A percentile compares a stretch with the other conserved stretches of the same genome.
phyloP scores from a whole-genome alignment of 2,888 invertebrate genomes.

The Standfussiana lucernea region DNA sequence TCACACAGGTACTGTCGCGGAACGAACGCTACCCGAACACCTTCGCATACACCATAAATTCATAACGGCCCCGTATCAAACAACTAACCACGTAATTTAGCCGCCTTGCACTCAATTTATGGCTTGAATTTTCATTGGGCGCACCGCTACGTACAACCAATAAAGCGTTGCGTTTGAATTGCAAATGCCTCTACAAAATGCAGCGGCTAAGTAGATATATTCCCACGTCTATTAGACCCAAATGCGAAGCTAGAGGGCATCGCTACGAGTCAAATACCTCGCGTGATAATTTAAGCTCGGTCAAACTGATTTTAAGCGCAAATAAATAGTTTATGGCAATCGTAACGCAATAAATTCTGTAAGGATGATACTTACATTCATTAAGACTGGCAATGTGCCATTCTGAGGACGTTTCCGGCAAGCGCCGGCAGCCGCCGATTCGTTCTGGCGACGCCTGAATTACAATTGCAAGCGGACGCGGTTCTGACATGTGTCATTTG shows the following conservation, averaged over 20 bases:
- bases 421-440: constrained; percentile 81
- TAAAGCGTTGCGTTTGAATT: constrained; percentile 79
- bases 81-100: constrained; percentile 74
- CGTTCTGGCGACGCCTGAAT: constrained; percentile 85
- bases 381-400: constrained; percentile 86
- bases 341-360: constrained; percentile 75
- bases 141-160: constrained; percentile 72
- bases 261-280: constrained; percentile 57
- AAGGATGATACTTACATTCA: constrained; percentile 80
- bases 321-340: constrained; percentile 65
- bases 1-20: constrained; percentile 82
- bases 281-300: constrained; percentile 57
- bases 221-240: constrained; percentile 80
- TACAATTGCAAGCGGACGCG: constrained; percentile 83
- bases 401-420: constrained; percentile 84
- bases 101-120: constrained; percentile 75
- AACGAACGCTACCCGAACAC: constrained; percentile 77
- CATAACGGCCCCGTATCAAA: constrained; percentile 70
- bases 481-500: constrained; percentile 82
- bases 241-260: constrained; percentile 67
- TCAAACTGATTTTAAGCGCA: constrained; percentile 59
- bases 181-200: constrained; percentile 77
- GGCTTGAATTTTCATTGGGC: constrained; percentile 77
- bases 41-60: constrained; percentile 74
- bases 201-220: constrained; percentile 74